Evolutionary conservation across 2,797 vertebrate genomes (phyloP).

Genomic region (Mycteria americana): DNA sequence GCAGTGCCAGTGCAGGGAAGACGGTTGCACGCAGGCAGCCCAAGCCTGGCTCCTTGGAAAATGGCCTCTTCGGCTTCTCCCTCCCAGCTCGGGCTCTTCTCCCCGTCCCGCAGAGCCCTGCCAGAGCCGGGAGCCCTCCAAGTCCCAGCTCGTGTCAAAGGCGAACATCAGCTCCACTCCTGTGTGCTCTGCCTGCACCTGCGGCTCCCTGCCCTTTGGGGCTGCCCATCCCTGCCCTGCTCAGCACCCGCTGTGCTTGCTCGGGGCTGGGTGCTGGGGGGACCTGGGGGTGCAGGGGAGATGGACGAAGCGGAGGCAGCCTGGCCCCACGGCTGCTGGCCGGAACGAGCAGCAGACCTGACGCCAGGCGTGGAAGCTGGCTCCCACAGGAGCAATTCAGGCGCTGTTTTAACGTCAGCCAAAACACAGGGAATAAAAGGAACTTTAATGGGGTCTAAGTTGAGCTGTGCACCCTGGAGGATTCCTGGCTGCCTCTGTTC

Average conservation of each 20-base stretch:
- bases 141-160: accelerated
- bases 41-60: accelerated
- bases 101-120: accelerated
- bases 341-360: background rate
- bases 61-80: accelerated
- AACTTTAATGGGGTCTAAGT: slow-evolving; percentile 41
- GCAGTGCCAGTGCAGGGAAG: accelerated
- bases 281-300: background rate
- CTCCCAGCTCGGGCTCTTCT: background rate
- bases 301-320: accelerated
- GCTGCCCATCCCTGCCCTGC: background rate
- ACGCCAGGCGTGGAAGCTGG: background rate
- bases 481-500: slow-evolving; percentile 53
- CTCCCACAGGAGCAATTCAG: background rate
- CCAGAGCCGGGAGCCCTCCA: background rate
- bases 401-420: background rate
- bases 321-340: background rate
- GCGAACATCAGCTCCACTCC: background rate
- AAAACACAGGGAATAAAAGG: slow-evolving; percentile 34
- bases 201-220: accelerated
- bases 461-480: slow-evolving; percentile 35
- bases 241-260: background rate
- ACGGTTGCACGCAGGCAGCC: background rate
- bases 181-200: accelerated
- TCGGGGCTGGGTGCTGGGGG: background rate